Evolutionary conservation across 1,140 invertebrate genomes (phyloP), one percentile per base, ranked within the genome.

Genomic region (Coptotermes formosanus): DNA sequence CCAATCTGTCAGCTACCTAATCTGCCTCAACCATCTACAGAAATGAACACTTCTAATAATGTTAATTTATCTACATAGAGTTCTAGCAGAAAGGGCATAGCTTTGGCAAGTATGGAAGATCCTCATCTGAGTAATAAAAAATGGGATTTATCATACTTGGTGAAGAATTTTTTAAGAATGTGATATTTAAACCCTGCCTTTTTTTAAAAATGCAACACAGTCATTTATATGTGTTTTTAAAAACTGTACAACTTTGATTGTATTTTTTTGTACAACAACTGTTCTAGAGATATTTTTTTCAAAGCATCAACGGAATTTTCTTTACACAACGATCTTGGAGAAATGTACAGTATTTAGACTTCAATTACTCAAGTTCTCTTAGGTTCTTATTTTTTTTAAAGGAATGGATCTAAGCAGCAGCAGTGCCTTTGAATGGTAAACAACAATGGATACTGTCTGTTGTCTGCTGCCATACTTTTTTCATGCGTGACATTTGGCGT

Each of bases 241-340:
- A 84, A 86, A 86, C 85, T 86, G 85, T 86, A 86, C 85, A 86
- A 86, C 30, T 86, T 75, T 82, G 55, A 38, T 75, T 55, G 55
- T 32, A 48, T 32, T 32, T 86, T 30, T 82, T 69, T 86, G 52
- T 64, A 82, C 45, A 48, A 85, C 85, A 85, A 86, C 81, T 82
- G 85, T 55, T 59, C 75, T 86, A 81, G 30, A 82, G 81, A 86
- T 82, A 38, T 82, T 86, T 82, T 81, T 43, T 32, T n/a, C n/a
- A 81, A 43, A 43, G 59, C 30, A 52, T 30, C 45, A 82, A 82
- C 43, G 44, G 44, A 19, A 86, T 75, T 85, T 81, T 25, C 30
- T 86, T 86, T 86, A 86, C 81, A 86, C 44, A 86, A 64, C 43
- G 30, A 82, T n/a, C 64, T 75, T 86, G 85, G 38, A 81, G n/a